Base-by-base conservation (phyloP, 30 jellyfish, hydroid and myxozoan genomes). In the Cassiopea andromeda region DNA sequence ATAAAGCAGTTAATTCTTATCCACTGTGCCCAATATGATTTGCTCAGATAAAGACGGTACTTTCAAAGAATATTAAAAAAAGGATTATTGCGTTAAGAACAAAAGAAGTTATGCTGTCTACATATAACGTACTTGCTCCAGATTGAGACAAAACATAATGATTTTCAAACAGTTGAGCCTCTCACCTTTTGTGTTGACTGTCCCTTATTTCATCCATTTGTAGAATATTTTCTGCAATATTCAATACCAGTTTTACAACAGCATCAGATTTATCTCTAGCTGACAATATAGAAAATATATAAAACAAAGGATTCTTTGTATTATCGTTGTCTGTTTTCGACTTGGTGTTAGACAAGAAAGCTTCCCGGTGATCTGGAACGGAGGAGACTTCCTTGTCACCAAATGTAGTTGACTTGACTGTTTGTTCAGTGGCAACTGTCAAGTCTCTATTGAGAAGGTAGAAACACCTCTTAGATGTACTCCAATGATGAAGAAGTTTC, bases 401-500 rank as follows among this genome's bases (percentile, higher is more conserved):
- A 19, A 5, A 45, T 60, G 19, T 0, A 44, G 44, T 27, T 59
- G 60, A 15, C 2, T 12, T 80, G 59, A 10, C 78, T 50, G n/a
- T 15, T 0, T 15, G 1, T 46, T 2, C 49, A 27, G 1, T 7
- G 61, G 17, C 50, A 44, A 14, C 17, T 0, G 84, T 5, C 17
- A 72, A 13, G 8, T 58, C 84, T 12, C 48, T 77, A 18, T 78
- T 73, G 43, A 94, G 94, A 18, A 85, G 89, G 64, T 89, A 89
- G 60, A 45, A 82, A 72, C 80, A 94, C 46, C 85, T 92, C 7
- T 50, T 69, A 46, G 81, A 67, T 7, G 77, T 73, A 77, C 97
- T 85, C 97, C 97, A 94, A 48, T 75, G 46, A 71, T 75, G 78
- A 16, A 94, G 61, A 44, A 94, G 91, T 46, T 89, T 87, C 69